Percentiles rank a stretch among this genome's conserved stretches.
These are phyloP conservation scores for Gila orcuttii DNA, from an alignment of 2,113 vertebrate genomes.

Conservation along the genomic window DNA sequence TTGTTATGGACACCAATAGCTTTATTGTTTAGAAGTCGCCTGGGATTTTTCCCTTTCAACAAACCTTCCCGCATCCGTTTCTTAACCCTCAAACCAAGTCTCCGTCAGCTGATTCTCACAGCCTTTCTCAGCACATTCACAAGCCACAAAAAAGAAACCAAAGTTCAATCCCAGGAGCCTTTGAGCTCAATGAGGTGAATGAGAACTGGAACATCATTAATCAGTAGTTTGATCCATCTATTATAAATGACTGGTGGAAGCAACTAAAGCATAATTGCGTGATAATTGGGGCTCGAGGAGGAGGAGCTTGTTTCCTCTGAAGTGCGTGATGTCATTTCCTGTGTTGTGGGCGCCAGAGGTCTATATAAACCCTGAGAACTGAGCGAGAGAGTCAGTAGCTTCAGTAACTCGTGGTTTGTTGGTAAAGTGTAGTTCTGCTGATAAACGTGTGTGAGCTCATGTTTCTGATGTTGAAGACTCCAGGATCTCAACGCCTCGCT, in stretches of 20 bases:
- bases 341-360: neutral
- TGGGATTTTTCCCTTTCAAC: neutral
- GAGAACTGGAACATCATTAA: neutral
- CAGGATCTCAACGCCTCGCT: slow-evolving; percentile 51
- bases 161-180: neutral
- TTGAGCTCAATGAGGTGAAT: neutral
- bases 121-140: neutral
- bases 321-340: slow-evolving; percentile 19
- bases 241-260: neutral
- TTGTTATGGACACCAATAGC: neutral
- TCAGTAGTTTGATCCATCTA: neutral
- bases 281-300: neutral
- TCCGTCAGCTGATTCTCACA: neutral
- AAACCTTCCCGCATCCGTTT: neutral
- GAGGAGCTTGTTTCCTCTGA: neutral
- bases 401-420: too few relatives aligned
- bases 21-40: neutral
- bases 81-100: neutral
- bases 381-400: too few relatives aligned
- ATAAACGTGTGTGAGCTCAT: too few relatives aligned
- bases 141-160: neutral
- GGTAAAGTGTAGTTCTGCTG: too few relatives aligned
- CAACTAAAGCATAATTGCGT: neutral
- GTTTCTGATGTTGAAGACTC: slow-evolving; percentile 42
- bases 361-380: neutral